A percentile compares a stretch with the other conserved stretches of the same genome.
phyloP scores from a whole-genome alignment of 2,113 vertebrate species.

The Halichoeres trimaculatus region DNA sequence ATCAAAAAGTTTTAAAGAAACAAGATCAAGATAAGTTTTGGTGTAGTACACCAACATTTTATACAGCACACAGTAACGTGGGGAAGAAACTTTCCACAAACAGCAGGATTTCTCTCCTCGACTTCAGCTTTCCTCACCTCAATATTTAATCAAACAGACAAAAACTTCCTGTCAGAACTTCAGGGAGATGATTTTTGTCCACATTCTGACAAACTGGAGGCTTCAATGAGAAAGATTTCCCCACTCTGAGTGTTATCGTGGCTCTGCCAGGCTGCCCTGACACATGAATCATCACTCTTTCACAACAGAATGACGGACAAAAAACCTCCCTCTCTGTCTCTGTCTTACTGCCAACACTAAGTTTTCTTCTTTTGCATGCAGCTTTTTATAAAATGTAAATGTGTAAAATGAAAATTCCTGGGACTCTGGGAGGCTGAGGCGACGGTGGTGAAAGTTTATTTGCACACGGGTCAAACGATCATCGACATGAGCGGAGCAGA shows the following conservation, averaged over 20 bases:
- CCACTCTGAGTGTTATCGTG: not conserved
- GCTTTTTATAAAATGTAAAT: not conserved
- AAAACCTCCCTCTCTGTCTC: not conserved
- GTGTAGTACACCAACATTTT: too few relatives aligned
- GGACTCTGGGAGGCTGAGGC: not conserved
- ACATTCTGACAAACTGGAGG: slow-evolving; percentile 26
- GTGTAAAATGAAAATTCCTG: not conserved
- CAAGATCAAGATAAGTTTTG: not conserved
- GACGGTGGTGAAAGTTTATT: not conserved
- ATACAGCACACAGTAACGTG: not conserved
- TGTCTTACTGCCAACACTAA: not conserved
- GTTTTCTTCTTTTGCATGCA: slow-evolving; percentile 1
- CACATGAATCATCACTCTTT: not conserved
- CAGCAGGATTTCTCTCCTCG: slow-evolving; percentile 40
- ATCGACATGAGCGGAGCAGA: not conserved
- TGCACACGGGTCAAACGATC: not conserved
- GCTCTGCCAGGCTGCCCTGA: slow-evolving; percentile 7
- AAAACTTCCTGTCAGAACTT: slow-evolving; percentile 17
- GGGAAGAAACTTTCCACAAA: not conserved
- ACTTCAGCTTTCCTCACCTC: slow-evolving; percentile 17
- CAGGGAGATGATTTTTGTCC: not conserved
- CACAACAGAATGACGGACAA: slow-evolving; percentile 1
- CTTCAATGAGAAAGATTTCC: slow-evolving; percentile 29
- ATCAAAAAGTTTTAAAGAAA: not conserved
- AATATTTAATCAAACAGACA: slow-evolving; percentile 19